Evolutionary conservation across 2,113 vertebrate genomes (phyloP).

Genomic region (Nesogale talazaci): DNA sequence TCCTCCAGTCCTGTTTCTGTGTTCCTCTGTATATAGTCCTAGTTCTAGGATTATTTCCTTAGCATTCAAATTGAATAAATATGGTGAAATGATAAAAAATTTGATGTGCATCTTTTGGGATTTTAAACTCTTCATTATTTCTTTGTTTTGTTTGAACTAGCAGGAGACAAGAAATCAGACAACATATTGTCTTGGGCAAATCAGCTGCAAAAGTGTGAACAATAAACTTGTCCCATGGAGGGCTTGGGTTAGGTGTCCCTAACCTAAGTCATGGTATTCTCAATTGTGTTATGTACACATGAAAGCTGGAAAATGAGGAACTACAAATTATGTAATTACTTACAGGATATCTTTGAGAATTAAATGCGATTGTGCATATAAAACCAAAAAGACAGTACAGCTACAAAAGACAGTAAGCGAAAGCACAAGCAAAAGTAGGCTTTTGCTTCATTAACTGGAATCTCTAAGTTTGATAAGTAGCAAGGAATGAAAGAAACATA

Average conservation of each 20-base stretch:
- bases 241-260: no score
- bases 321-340: no score
- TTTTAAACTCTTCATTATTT: not conserved
- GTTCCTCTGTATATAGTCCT: no score
- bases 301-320: not conserved
- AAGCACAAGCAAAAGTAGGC: not conserved
- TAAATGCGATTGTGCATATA: not conserved
- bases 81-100: not conserved
- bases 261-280: not conserved
- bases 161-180: not conserved
- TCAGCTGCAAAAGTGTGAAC: not conserved
- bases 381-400: no score
- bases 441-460: slow-evolving; percentile 55
- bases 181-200: not conserved
- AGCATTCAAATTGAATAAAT: not conserved
- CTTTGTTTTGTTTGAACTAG: not conserved
- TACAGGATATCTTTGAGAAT: not conserved
- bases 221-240: not conserved
- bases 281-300: not conserved
- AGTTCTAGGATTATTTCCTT: not conserved
- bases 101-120: not conserved
- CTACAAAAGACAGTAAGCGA: slow-evolving; percentile 12
- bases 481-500: slow-evolving; percentile 18
- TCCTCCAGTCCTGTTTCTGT: no score
- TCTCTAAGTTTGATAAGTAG: slow-evolving; percentile 50